Conservation (phyloP, 92 coral and sea anemone species). For the Phenganax subtilis region DNA sequence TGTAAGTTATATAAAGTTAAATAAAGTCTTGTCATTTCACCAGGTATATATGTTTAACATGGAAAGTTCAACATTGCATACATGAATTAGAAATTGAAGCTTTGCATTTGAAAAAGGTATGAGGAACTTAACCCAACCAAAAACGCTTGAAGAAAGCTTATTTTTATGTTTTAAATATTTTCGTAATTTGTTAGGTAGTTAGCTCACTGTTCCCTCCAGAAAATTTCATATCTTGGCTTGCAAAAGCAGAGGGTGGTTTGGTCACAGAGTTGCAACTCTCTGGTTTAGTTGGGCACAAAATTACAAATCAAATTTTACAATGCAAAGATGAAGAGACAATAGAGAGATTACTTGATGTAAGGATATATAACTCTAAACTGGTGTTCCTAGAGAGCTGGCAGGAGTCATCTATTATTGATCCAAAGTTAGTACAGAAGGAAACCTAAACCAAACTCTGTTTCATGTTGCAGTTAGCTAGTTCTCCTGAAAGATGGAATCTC, state of each 20-base stretch:
- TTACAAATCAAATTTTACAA: slow-evolving; percentile 7
- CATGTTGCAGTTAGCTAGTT: neutral
- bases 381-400: neutral
- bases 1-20: neutral
- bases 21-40: neutral
- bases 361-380: neutral
- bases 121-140: neutral
- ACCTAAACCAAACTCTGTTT: neutral
- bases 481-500: neutral
- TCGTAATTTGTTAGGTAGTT: neutral
- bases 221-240: slow-evolving; percentile 11
- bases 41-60: slow-evolving; percentile 16
- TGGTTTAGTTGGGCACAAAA: slow-evolving; percentile 13
- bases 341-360: slow-evolving; percentile 28
- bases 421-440: no score
- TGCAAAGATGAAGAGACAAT: slow-evolving; percentile 1
- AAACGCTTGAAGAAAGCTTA: neutral
- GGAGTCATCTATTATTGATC: neutral
- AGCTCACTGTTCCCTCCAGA: slow-evolving; percentile 10
- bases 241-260: slow-evolving; percentile 9
- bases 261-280: slow-evolving; percentile 1
- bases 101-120: slow-evolving; percentile 12
- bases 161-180: neutral
- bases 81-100: neutral
- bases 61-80: slow-evolving; percentile 23